Evolutionary conservation across 1,140 invertebrate genomes (phyloP), one percentile per base, ranked within the genome.

Genomic region (Arctopsyche grandis): DNA sequence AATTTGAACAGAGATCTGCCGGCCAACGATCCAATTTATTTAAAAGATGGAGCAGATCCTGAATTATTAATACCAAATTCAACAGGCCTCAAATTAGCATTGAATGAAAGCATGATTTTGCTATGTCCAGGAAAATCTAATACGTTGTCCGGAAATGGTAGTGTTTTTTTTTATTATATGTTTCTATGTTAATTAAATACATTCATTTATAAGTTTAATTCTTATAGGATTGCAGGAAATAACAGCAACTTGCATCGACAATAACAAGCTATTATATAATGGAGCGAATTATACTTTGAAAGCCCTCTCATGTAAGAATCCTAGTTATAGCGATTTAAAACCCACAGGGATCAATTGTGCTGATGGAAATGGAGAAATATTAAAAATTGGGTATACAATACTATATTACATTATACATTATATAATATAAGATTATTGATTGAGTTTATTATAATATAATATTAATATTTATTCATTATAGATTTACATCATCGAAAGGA

Each of bases 1-100:
- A 70, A 82, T 44, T 38, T 82, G 24, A 82, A 82, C 63, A 56
- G 4, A 10, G 79, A 82, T 56, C 26, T 82, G 21, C 81, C 81
- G 1, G 44, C 24, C 1, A 52, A 63, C 14, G 79, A 82, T 58
- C 81, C 81, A 3, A n/a, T 82, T 9, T 82, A 82, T 69, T 43
- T 76, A 21, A 26, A 21, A n/a, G 4, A 26, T 10, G 16, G 22
- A 7, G 46, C 10, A 22, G 24, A 66, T 29, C 46, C 52, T 38
- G 26, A 24, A 19, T 29, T 79, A 24, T 46, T 80, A 4, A 63
- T 82, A 14, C 81, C 81, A 19, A 44, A 12, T 16, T 0, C 56
- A 26, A 46, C 70, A 26, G 81, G 81, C 38, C 16, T 82, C 21
- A 69, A 24, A 9, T 29, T 82, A 0, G 43, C 56, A 21, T 3